Evolutionary conservation across 2,113 vertebrate genomes (phyloP), one percentile per base, ranked within the genome.

Genomic region (Bungarus multicinctus): DNA sequence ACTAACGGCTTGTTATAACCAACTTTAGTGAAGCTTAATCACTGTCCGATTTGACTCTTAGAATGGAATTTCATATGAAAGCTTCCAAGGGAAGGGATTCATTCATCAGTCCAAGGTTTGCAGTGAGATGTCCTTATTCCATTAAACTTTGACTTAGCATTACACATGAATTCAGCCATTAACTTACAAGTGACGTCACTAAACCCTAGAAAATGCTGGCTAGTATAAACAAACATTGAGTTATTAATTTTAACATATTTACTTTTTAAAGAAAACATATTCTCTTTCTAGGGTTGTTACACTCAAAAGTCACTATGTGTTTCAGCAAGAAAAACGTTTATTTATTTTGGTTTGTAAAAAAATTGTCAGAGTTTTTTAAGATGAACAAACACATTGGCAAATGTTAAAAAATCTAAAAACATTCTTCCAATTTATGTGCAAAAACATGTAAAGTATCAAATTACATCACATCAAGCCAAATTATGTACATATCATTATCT

Each of bases 161-260:
- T 87, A 60, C 91, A 87, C 34, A 27, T 50, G 27, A 91, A 91
- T 16, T 20, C 22, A 91, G 91, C 85, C 85, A 97, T 98, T 98
- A 98, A 98, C 96, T 98, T 97, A 98, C 95, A 98, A 97, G 96
- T 93, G 96, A 93, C 91, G 94, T n/a, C 1, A 95, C 95, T 96
- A 97, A 97, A 97, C 97, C 97, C 92, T 96, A 96, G 96, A 97
- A 96, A 96, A 97, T 96, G 97, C 96, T 95, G 95, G 97, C 96
- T 97, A 94, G 94, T 98, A 98, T 98, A 96, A 98, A 98, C 98
- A 98, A 94, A 97, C 93, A 93, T 91, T 97, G 97, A 95, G 96
- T 96, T 95, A 97, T 97, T 98, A 97, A 96, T 98, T 97, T 97
- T 97, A 97, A 97, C 97, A 97, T 98, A 98, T 98, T 98, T 97